Percentiles rank a stretch among this genome's conserved stretches.
These are phyloP conservation scores for Elysia crispata DNA, from an alignment of 2,888 invertebrate genomes.

Conservation along the genomic window DNA sequence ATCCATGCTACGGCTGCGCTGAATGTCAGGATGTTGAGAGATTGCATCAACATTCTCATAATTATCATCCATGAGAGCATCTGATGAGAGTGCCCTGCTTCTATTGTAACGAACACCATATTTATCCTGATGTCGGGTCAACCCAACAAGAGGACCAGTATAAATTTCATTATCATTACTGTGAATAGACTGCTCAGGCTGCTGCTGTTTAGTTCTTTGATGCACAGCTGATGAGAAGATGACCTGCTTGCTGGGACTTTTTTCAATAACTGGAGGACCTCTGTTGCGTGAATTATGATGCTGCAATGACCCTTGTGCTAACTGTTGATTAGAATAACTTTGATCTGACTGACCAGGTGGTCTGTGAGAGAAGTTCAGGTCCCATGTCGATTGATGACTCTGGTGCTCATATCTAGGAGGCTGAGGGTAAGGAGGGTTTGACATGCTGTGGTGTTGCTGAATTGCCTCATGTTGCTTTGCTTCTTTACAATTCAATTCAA, in stretches of 20 bases:
- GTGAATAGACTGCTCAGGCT: neutral
- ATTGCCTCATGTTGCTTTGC: too few species aligned
- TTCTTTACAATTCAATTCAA: too few species aligned
- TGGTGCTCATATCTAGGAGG: too few species aligned
- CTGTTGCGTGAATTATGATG: slow-evolving; percentile 50
- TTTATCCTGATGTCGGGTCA: slow-evolving; percentile 9
- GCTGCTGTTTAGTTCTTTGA: slow-evolving; percentile 7
- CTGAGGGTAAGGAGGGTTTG: too few species aligned
- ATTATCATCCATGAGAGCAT: slow-evolving; percentile 44
- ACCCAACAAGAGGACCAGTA: neutral
- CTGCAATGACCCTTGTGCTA: too few species aligned
- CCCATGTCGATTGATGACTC: too few species aligned
- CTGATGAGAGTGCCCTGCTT: slow-evolving; percentile 47
- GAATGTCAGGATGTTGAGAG: slow-evolving; percentile 27
- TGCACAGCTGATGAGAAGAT: slow-evolving; percentile 38
- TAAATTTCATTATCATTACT: too few species aligned
- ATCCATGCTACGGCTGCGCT: slow-evolving; percentile 53
- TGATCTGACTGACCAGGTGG: too few species aligned
- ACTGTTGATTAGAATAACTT: too few species aligned
- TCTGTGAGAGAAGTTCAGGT: too few species aligned
- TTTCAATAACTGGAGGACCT: slow-evolving; percentile 59
- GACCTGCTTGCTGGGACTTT: slow-evolving; percentile 6
- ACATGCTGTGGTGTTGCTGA: too few species aligned
- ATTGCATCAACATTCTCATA: neutral
- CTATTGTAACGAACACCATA: slow-evolving; percentile 22